A percentile compares a stretch with the other conserved stretches of the same genome.
Evolutionary conservation across 1,140 invertebrate genomes (phyloP).

Genomic region (Drosophila lacteicornis): DNA sequence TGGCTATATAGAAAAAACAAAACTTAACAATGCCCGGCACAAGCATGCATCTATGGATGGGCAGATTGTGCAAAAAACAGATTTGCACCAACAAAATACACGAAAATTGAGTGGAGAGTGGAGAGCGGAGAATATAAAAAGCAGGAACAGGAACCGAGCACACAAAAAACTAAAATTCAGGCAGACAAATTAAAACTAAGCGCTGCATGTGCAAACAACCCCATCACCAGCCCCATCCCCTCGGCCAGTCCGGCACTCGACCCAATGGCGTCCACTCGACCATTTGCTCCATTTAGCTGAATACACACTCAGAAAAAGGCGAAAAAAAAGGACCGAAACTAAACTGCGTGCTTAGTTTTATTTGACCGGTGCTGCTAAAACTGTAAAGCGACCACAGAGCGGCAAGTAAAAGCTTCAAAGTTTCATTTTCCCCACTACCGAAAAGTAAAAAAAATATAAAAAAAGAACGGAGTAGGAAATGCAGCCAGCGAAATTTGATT

Average conservation of each 20-base stretch:
- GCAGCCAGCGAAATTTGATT: slow-evolving; percentile 34
- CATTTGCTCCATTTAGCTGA: slow-evolving; percentile 79
- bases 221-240: slow-evolving; percentile 16
- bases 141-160: slow-evolving; percentile 6
- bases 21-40: slow-evolving; percentile 56
- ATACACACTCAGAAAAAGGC: slow-evolving; percentile 41
- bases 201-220: slow-evolving; percentile 75
- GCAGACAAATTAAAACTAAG: slow-evolving; percentile 82
- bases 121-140: slow-evolving; percentile 32
- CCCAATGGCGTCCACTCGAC: slow-evolving; percentile 78
- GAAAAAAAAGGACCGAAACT: slow-evolving; percentile 22
- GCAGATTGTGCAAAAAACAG: slow-evolving; percentile 59
- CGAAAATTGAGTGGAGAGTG: slow-evolving; percentile 23
- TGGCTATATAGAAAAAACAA: slow-evolving; percentile 27
- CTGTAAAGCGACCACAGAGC: slow-evolving; percentile 57
- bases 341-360: slow-evolving; percentile 61
- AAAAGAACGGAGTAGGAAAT: slow-evolving; percentile 1
- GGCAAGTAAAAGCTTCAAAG: slow-evolving; percentile 38
- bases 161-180: slow-evolving; percentile 53
- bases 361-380: slow-evolving; percentile 65
- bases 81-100: slow-evolving; percentile 66
- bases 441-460: not conserved
- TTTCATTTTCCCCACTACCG: slow-evolving; percentile 30
- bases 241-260: slow-evolving; percentile 48
- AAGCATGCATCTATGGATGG: slow-evolving; percentile 30